Evolutionary conservation across 2,797 vertebrate genomes (phyloP).

Genomic region (Paguma larvata): DNA sequence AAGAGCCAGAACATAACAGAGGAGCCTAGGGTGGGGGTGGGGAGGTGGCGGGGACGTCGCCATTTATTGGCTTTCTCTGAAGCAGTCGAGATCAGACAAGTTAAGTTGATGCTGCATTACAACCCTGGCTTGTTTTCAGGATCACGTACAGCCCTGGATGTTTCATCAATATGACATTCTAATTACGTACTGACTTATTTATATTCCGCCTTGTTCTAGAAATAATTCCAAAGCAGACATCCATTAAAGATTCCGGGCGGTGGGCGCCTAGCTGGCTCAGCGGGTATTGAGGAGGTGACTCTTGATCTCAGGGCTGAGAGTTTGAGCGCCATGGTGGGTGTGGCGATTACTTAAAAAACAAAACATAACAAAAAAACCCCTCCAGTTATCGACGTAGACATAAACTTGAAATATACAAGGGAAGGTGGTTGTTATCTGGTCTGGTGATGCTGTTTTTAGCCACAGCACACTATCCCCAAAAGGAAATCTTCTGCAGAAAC

Average conservation of each 20-base stretch:
- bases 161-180: background rate
- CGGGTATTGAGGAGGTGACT: background rate
- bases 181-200: background rate
- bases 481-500: background rate
- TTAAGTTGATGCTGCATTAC: background rate
- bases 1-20: background rate
- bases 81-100: background rate
- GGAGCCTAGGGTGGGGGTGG: background rate
- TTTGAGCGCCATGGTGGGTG: background rate
- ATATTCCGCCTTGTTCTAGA: background rate
- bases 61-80: background rate
- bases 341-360: background rate
- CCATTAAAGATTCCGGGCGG: background rate
- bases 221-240: constrained; percentile 7
- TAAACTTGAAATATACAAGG: background rate
- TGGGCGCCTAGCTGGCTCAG: background rate
- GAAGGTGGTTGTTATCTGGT: background rate
- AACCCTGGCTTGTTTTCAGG: background rate
- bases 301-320: background rate
- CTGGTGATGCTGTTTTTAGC: background rate
- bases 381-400: background rate
- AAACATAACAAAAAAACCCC: background rate
- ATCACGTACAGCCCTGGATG: background rate
- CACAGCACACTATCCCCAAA: background rate
- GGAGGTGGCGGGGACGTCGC: background rate